Evolutionary conservation across 2,113 vertebrate genomes (phyloP).

Genomic region (Fregetta grallaria): DNA sequence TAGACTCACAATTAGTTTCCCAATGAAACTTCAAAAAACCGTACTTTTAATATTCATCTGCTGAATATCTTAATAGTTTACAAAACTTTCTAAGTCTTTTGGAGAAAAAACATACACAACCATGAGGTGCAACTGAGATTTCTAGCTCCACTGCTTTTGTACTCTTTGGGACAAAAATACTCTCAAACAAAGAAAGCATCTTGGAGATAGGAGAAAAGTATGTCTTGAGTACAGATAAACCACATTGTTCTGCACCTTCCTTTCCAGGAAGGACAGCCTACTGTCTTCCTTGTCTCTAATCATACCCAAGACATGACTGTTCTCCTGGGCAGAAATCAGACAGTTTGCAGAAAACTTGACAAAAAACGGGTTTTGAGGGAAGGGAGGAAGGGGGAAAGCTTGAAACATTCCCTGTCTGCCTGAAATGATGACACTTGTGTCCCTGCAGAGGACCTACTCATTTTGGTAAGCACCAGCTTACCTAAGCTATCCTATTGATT

Average conservation of each 20-base stretch:
- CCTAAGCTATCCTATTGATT: neutral
- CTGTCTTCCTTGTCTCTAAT: constrained; percentile 32
- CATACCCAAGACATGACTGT: neutral
- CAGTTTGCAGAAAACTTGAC: neutral
- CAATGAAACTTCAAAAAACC: neutral
- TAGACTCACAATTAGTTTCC: neutral
- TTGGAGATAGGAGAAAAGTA: neutral
- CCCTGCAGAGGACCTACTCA: neutral
- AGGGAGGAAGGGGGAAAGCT: neutral
- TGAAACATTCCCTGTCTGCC: neutral
- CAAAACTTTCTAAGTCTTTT: neutral
- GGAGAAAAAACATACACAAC: neutral
- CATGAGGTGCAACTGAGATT: neutral
- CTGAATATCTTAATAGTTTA: neutral
- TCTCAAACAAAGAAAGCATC: neutral
- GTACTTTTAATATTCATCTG: neutral
- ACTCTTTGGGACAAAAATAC: constrained; percentile 5
- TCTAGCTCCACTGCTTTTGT: neutral
- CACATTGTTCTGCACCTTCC: constrained; percentile 49
- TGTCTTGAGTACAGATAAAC: constrained; percentile 24
- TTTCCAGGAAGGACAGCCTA: constrained; percentile 37
- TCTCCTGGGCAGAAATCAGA: neutral
- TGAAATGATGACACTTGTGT: neutral
- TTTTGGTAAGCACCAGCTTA: neutral
- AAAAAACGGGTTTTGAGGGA: neutral